Conservation (phyloP, 1,140 invertebrate genomes). For the Bombus pascuorum region DNA sequence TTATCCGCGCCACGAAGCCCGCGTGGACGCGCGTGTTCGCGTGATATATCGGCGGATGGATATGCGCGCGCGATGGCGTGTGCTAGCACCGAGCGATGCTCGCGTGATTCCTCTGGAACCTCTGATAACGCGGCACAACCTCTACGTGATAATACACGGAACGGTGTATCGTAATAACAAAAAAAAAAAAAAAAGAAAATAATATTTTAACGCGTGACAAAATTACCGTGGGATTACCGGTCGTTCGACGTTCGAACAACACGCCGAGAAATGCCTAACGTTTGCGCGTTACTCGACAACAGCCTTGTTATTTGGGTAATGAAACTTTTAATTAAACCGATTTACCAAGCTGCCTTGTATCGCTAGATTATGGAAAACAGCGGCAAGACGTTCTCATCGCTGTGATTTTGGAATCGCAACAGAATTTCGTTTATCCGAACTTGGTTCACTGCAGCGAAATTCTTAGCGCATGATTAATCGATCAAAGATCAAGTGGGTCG, state of each 20-base stretch:
- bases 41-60: constrained; percentile 46
- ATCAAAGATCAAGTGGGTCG: too few species aligned
- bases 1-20: constrained; percentile 50
- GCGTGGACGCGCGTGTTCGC: constrained; percentile 50
- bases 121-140: constrained; percentile 39
- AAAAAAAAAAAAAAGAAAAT: not conserved
- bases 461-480: too few species aligned
- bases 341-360: not conserved
- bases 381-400: not conserved
- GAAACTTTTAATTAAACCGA: constrained; percentile 2
- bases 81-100: constrained; percentile 45
- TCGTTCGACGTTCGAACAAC: too few species aligned
- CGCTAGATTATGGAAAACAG: not conserved
- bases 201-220: constrained; percentile 12
- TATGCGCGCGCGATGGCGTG: constrained; percentile 59
- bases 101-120: constrained; percentile 54
- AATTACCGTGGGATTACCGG: constrained; percentile 30
- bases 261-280: not conserved
- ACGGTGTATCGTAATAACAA: constrained; percentile 17
- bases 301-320: not conserved
- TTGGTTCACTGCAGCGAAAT: not conserved
- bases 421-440: not conserved
- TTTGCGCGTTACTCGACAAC: not conserved
- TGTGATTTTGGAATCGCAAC: not conserved
- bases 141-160: constrained; percentile 8